Conservation (phyloP, 1,140 invertebrate genomes). For the Cotesia typhae region DNA sequence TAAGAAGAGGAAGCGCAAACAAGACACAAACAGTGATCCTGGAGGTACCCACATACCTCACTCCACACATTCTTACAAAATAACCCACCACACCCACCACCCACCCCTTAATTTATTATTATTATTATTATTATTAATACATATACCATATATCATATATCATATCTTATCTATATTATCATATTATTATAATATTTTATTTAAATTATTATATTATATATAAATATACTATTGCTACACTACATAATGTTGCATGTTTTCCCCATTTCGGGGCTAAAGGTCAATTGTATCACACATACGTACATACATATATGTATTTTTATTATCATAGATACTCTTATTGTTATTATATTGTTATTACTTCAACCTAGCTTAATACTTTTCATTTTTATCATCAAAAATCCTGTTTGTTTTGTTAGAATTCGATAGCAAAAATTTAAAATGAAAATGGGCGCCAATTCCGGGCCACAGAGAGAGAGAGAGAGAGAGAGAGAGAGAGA, state of each 20-base stretch:
- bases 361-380: slow-evolving; percentile 47
- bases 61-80: slow-evolving; percentile 64
- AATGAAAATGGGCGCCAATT: too few species aligned
- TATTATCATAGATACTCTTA: slow-evolving; percentile 17
- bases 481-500: too few species aligned
- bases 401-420: slow-evolving; percentile 2
- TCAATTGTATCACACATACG: slow-evolving; percentile 44
- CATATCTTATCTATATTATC: slow-evolving; percentile 37
- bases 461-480: too few species aligned
- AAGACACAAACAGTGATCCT: slow-evolving; percentile 89
- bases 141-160: slow-evolving; percentile 43
- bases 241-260: slow-evolving; percentile 64
- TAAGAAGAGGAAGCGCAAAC: slow-evolving; percentile 99
- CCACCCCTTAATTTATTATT: slow-evolving; percentile 19
- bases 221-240: slow-evolving; percentile 41
- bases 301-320: slow-evolving; percentile 46
- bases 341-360: slow-evolving; percentile 38
- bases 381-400: slow-evolving; percentile 41
- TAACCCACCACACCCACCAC: slow-evolving; percentile 37
- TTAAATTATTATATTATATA: slow-evolving; percentile 13
- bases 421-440: too few species aligned
- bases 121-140: too few species aligned
- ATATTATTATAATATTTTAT: slow-evolving; percentile 46
- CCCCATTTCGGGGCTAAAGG: slow-evolving; percentile 57
- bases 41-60: slow-evolving; percentile 79